Percentiles rank a stretch among this genome's conserved stretches.
Evolutionary conservation across 2,797 vertebrate species (phyloP).

Genomic region (Pempheris klunzingeri): DNA sequence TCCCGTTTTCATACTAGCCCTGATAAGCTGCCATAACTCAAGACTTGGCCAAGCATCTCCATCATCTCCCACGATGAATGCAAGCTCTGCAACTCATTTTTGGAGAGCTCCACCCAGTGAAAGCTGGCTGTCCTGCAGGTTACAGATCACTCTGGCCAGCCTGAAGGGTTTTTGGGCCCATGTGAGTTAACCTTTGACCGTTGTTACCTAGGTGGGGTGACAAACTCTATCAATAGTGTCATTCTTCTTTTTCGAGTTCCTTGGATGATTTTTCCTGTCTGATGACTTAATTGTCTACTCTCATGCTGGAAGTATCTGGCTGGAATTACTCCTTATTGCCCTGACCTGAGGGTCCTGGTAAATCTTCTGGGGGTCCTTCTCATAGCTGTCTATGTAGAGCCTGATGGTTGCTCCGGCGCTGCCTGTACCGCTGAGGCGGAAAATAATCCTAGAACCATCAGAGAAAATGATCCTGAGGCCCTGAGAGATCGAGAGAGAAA

Average conservation of each 20-base stretch:
- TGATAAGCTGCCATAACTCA: slow-evolving; percentile 72
- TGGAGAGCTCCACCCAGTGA: slow-evolving; percentile 37
- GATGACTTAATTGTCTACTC: slow-evolving; percentile 52
- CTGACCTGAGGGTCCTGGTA: slow-evolving; percentile 94
- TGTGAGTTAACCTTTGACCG: slow-evolving; percentile 11
- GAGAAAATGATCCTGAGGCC: slow-evolving; percentile 95
- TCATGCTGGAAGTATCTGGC: slow-evolving; percentile 23
- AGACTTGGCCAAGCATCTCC: slow-evolving; percentile 61
- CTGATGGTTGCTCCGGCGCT: slow-evolving; percentile 95
- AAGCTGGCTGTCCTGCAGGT: slow-evolving; percentile 23
- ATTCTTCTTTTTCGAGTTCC: background rate
- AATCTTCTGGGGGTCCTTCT: slow-evolving; percentile 94
- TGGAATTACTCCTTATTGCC: slow-evolving; percentile 20
- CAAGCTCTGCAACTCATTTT: slow-evolving; percentile 44
- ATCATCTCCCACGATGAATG: slow-evolving; percentile 48
- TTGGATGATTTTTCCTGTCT: slow-evolving; percentile 42
- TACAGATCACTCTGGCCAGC: slow-evolving; percentile 30
- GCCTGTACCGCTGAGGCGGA: slow-evolving; percentile 97
- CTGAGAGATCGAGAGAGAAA: slow-evolving; percentile 76
- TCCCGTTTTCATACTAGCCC: slow-evolving; percentile 43
- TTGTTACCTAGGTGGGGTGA: slow-evolving; percentile 4
- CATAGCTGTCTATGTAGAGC: slow-evolving; percentile 98
- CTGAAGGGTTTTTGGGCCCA: slow-evolving; percentile 30
- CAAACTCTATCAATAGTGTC: slow-evolving; percentile 18
- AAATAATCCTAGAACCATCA: slow-evolving; percentile 96